A percentile compares a stretch with the other conserved stretches of the same genome.
These are phyloP conservation scores for Microctonus brassicae DNA, from an alignment of 2,888 invertebrate genomes.

Conservation along the genomic window DNA sequence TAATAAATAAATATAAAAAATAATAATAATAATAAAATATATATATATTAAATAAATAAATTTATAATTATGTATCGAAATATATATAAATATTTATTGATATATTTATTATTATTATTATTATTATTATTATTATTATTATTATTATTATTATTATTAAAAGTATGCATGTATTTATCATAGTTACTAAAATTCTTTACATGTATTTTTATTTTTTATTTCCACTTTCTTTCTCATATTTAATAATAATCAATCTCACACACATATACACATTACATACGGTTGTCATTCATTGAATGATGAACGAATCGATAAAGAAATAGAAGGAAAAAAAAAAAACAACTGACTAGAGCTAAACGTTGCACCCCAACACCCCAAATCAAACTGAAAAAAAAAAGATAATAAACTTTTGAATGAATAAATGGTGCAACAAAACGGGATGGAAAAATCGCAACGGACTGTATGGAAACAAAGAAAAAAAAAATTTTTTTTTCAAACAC, in stretches of 20 bases:
- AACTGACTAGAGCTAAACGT: too few relatives aligned
- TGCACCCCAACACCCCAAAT: neutral
- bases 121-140: too few relatives aligned
- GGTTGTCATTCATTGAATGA: constrained; percentile 20
- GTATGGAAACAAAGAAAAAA: neutral
- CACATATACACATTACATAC: neutral
- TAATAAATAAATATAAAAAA: too few relatives aligned
- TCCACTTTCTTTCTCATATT: neutral
- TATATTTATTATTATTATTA: too few relatives aligned
- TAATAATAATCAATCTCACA: neutral
- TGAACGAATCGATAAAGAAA: neutral
- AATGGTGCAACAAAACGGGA: neutral
- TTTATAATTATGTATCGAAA: too few relatives aligned
- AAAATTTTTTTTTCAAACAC: neutral
- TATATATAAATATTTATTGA: too few relatives aligned
- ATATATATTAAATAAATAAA: too few relatives aligned
- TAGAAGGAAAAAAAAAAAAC: neutral
- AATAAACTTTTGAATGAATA: neutral
- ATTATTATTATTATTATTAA: too few relatives aligned
- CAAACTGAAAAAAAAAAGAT: neutral
- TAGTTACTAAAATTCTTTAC: too few relatives aligned
- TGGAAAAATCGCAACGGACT: neutral
- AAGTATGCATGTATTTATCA: too few relatives aligned
- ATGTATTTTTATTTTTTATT: neutral
- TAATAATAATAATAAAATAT: too few relatives aligned